These are phyloP conservation scores for Campaea margaritaria DNA, from an alignment of 2,888 invertebrate genomes.

Conservation along the genomic window DNA sequence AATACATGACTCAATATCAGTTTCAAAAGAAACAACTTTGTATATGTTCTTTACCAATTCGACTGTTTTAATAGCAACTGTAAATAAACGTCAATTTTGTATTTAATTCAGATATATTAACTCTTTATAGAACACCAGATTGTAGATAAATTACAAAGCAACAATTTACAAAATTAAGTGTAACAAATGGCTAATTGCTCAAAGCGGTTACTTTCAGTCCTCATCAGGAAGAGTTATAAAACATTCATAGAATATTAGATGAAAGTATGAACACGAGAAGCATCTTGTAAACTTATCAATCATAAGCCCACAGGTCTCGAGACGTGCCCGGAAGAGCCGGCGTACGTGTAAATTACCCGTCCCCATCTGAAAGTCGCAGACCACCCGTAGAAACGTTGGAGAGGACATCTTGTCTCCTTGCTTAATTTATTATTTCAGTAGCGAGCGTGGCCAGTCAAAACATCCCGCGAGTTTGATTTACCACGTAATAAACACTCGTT, in stretches of 20 bases:
- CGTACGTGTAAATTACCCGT: constrained; percentile 60
- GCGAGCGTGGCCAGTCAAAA: constrained; percentile 75
- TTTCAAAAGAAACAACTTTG: no score
- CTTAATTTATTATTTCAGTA: constrained; percentile 83
- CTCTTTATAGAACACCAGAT: no score
- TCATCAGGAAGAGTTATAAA: no score
- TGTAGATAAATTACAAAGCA: no score
- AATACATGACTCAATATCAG: no score
- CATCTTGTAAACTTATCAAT: constrained; percentile 1
- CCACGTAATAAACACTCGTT: constrained; percentile 77
- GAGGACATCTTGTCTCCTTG: constrained; percentile 74
- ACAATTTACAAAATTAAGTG: no score
- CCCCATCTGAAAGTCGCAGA: constrained; percentile 55
- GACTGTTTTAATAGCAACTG: no score
- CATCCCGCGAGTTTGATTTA: constrained; percentile 82
- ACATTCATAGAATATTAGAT: background rate
- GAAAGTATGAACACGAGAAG: background rate
- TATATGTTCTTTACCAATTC: no score
- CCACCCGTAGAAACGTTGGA: constrained; percentile 76
- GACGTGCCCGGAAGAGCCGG: constrained; percentile 44
- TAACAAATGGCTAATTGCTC: no score
- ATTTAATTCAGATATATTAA: no score
- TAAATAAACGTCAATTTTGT: no score
- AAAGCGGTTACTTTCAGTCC: no score
- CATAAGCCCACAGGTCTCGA: constrained; percentile 1